These are phyloP conservation scores for Aspidiotus destructor DNA, from an alignment of 2,888 invertebrate species.

Conservation along the genomic window DNA sequence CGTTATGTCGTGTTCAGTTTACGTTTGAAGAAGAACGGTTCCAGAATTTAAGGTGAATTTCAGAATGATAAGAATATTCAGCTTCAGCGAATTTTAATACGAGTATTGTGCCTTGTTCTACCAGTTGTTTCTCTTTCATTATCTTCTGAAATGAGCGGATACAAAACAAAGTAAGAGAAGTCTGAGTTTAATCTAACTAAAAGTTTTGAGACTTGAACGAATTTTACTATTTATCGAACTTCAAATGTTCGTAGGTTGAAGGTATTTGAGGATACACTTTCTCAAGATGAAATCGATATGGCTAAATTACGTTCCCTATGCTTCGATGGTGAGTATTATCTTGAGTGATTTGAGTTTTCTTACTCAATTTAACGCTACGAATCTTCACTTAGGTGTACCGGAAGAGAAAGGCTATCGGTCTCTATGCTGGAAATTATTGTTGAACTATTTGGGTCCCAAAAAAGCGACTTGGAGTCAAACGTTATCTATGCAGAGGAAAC, in stretches of 20 bases:
- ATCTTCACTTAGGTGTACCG: slow-evolving; percentile 59
- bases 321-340: slow-evolving; percentile 59
- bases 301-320: slow-evolving; percentile 57
- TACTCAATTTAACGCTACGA: neutral
- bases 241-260: slow-evolving; percentile 54
- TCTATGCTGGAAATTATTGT: slow-evolving; percentile 76
- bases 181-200: too few relatives aligned
- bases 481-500: slow-evolving; percentile 61
- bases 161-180: slow-evolving; percentile 1
- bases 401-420: slow-evolving; percentile 75
- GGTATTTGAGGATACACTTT: slow-evolving; percentile 65
- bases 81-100: too few relatives aligned
- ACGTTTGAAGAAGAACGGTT: too few relatives aligned
- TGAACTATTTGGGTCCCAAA: slow-evolving; percentile 71
- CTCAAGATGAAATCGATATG: slow-evolving; percentile 61
- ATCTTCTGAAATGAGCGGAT: neutral
- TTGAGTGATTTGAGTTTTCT: neutral
- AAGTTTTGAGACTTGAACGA: too few relatives aligned
- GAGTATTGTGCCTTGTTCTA: too few relatives aligned
- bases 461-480: slow-evolving; percentile 58
- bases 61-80: too few relatives aligned
- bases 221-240: neutral
- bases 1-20: too few relatives aligned
- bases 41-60: too few relatives aligned
- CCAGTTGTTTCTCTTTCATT: too few relatives aligned